A percentile compares a stretch with the other conserved stretches of the same genome.
These are phyloP conservation scores for Eupithecia centaureata DNA, from an alignment of 2,888 invertebrate genomes.

Conservation along the genomic window DNA sequence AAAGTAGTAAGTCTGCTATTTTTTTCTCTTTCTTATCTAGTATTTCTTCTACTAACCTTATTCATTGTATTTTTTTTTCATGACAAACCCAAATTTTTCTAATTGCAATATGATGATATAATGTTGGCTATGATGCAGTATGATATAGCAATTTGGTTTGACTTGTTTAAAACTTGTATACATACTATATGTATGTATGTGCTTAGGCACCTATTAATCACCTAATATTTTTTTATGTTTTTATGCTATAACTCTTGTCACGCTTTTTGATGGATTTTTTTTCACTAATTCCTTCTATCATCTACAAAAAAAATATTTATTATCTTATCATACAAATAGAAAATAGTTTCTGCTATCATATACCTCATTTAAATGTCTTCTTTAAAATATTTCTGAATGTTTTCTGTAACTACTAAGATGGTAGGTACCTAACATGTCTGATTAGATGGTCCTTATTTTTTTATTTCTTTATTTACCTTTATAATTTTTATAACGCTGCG, in stretches of 20 bases:
- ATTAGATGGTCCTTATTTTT: too few species aligned
- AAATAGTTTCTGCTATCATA: too few species aligned
- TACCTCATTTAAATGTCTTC: too few species aligned
- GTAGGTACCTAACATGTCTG: neutral
- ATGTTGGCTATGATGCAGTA: neutral
- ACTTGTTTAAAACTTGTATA: neutral
- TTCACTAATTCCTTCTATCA: too few species aligned
- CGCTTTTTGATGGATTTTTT: too few species aligned
- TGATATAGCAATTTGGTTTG: neutral
- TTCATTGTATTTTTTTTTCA: neutral
- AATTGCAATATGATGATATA: neutral
- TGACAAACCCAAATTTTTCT: neutral
- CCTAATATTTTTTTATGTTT: neutral
- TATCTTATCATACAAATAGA: too few species aligned
- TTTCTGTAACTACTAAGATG: neutral
- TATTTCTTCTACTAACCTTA: neutral
- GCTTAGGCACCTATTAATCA: neutral
- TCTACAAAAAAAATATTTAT: too few species aligned
- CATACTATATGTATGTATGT: too few species aligned
- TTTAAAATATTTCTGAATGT: neutral
- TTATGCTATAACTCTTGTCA: too few species aligned
- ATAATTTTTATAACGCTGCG: neutral
- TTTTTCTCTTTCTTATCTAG: neutral
- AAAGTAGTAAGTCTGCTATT: neutral
- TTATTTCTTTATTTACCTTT: too few species aligned